Conservation (phyloP, 1,140 invertebrate species). For the Asobara japonica region DNA sequence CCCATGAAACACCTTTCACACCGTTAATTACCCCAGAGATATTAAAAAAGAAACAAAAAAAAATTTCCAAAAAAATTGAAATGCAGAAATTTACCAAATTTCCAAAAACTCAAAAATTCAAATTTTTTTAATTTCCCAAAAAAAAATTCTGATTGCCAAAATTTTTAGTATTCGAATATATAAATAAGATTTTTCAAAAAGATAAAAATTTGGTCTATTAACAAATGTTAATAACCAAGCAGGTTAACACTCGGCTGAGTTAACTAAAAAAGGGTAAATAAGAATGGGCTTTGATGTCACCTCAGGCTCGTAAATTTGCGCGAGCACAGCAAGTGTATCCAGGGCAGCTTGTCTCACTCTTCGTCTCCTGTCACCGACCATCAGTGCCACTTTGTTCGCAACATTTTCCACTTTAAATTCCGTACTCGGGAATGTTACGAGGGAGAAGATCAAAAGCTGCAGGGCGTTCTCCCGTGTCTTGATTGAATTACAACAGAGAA, state of each 20-base stretch:
- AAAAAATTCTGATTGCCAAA: too few species aligned
- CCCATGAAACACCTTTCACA: slow-evolving; percentile 1
- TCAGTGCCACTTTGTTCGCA: slow-evolving; percentile 68
- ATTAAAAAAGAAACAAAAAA: slow-evolving; percentile 3
- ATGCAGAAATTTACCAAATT: too few species aligned
- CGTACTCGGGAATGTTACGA: slow-evolving; percentile 82
- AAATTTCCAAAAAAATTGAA: too few species aligned
- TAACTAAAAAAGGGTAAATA: background rate
- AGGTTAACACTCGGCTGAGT: background rate
- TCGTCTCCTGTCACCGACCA: slow-evolving; percentile 75
- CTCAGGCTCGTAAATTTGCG: slow-evolving; percentile 75
- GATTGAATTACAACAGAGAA: slow-evolving; percentile 40
- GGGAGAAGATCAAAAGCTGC: slow-evolving; percentile 79
- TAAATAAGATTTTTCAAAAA: too few species aligned
- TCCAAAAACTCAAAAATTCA: too few species aligned
- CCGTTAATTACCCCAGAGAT: background rate
- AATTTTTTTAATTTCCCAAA: too few species aligned
- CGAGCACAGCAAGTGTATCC: slow-evolving; percentile 82
- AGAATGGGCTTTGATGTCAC: slow-evolving; percentile 31
- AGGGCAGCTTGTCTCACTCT: slow-evolving; percentile 81
- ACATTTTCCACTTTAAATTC: slow-evolving; percentile 78
- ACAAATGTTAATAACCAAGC: background rate
- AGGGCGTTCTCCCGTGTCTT: slow-evolving; percentile 80
- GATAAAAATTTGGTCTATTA: too few species aligned
- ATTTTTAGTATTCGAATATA: too few species aligned